A percentile compares a stretch with the other conserved stretches of the same genome.
Conservation (phyloP, 2,888 invertebrate genomes). For the Himalopsyche kuldschensis region DNA sequence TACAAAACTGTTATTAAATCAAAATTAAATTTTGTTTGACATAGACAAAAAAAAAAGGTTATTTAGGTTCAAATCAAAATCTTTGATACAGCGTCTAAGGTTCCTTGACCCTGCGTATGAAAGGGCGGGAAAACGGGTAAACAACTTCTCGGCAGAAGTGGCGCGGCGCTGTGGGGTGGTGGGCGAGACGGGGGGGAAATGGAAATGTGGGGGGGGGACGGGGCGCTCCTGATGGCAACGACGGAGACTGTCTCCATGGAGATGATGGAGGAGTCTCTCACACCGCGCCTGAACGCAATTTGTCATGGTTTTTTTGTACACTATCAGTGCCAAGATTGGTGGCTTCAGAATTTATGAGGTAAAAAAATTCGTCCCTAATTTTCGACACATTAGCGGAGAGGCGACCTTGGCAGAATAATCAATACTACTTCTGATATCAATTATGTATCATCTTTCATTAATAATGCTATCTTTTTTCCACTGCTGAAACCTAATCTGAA, state of each 20-base stretch:
- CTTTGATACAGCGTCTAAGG: neutral
- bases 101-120: neutral
- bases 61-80: neutral
- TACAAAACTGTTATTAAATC: neutral
- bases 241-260: neutral
- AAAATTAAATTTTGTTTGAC: neutral
- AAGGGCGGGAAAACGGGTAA: slow-evolving; percentile 1
- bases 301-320: neutral
- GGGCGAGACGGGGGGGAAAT: neutral
- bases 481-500: no score
- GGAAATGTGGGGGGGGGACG: neutral
- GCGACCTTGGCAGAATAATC: neutral
- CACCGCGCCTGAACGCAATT: neutral
- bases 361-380: neutral
- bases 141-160: neutral
- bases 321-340: neutral
- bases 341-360: neutral
- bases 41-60: neutral
- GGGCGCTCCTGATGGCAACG: neutral
- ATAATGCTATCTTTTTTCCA: no score
- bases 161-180: neutral
- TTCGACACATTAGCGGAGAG: neutral
- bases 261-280: neutral
- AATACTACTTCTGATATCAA: neutral
- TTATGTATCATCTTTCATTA: neutral